Conservation (phyloP, 2,888 invertebrate species). For the Rotaria magnacalcarata region DNA sequence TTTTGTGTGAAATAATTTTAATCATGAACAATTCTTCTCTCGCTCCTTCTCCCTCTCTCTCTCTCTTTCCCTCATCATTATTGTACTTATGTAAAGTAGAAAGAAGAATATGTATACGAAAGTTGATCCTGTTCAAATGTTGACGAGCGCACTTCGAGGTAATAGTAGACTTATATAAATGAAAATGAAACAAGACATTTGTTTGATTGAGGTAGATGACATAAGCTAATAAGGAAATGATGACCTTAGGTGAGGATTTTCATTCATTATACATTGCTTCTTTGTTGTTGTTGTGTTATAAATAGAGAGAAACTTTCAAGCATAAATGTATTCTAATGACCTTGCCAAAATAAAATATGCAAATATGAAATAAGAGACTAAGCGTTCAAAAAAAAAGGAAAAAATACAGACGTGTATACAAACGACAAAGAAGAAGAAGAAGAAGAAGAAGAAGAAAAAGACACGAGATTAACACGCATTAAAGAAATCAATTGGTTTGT, state of each 20-base stretch:
- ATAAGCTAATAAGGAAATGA: background rate
- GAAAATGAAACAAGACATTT: background rate
- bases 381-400: background rate
- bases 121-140: conserved; percentile 37
- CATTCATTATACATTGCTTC: background rate
- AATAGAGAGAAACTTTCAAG: background rate
- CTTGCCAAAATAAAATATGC: conserved; percentile 16
- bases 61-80: background rate
- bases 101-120: background rate
- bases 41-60: background rate
- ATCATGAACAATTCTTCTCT: background rate
- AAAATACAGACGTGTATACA: background rate
- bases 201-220: conserved; percentile 29
- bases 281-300: background rate
- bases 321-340: conserved; percentile 5
- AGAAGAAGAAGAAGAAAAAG: background rate
- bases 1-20: background rate
- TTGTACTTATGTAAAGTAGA: conserved; percentile 4
- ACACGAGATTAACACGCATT: background rate
- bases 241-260: conserved; percentile 2
- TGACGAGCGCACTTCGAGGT: background rate
- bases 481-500: background rate
- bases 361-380: background rate
- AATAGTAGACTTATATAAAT: conserved; percentile 12
- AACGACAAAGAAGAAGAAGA: background rate